Evolutionary conservation across 2,888 invertebrate genomes (phyloP).

Genomic region (Lysandra coridon): DNA sequence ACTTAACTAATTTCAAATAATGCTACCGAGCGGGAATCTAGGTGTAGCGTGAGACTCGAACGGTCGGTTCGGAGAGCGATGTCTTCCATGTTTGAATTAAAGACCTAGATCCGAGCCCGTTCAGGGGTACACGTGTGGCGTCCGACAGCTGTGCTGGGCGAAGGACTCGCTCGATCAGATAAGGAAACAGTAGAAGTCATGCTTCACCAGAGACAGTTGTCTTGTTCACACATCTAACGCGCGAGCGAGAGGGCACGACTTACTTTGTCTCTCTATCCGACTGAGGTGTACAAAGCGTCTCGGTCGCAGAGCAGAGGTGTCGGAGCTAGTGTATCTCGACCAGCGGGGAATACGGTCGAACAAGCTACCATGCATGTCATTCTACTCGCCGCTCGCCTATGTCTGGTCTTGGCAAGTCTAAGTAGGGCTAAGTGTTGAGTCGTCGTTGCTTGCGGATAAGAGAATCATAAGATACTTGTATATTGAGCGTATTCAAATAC

Average conservation of each 20-base stretch:
- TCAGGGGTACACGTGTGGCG: constrained; percentile 60
- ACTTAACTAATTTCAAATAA: constrained; percentile 75
- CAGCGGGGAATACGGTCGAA: constrained; percentile 61
- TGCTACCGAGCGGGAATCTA: constrained; percentile 47
- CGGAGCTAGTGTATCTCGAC: constrained; percentile 54
- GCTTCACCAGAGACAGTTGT: background rate
- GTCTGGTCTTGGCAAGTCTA: constrained; percentile 46
- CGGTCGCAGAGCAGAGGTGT: constrained; percentile 55
- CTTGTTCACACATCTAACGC: background rate
- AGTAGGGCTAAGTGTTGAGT: constrained; percentile 24
- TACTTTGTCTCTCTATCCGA: background rate
- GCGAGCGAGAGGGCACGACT: background rate
- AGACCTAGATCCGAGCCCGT: constrained; percentile 25
- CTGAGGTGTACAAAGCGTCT: background rate
- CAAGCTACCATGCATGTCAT: constrained; percentile 74
- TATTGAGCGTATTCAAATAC: background rate
- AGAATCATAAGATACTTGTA: background rate
- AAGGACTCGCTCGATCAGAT: background rate
- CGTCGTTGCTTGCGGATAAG: constrained; percentile 16
- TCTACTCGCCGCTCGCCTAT: constrained; percentile 61
- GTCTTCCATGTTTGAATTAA: background rate
- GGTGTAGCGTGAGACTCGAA: constrained; percentile 3
- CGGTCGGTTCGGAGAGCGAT: background rate
- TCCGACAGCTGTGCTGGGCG: constrained; percentile 19
- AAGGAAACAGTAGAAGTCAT: background rate